These are phyloP conservation scores for Proteles cristata DNA, from an alignment of 2,113 vertebrate genomes.

Conservation along the genomic window DNA sequence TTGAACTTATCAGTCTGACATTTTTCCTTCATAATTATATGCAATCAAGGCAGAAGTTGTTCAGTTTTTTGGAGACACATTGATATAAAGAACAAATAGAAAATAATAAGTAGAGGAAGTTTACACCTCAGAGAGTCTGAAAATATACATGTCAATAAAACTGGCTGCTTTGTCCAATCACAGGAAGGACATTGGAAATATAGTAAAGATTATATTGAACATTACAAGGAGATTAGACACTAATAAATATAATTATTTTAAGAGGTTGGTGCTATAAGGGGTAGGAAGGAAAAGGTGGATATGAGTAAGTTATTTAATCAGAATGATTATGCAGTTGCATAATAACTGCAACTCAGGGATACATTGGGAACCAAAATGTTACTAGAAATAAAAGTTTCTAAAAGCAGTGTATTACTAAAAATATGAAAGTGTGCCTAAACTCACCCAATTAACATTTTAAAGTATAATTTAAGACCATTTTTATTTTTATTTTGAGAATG, in stretches of 20 bases:
- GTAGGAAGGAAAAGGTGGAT: not conserved
- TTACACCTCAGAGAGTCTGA: not conserved
- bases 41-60: not conserved
- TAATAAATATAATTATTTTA: not conserved
- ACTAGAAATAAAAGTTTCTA: constrained; percentile 1
- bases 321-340: not conserved
- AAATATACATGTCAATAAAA: not conserved
- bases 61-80: not conserved
- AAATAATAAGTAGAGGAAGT: not conserved
- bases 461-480: not conserved
- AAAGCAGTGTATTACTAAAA: not conserved
- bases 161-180: not conserved
- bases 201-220: not conserved
- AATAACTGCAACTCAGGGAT: not conserved
- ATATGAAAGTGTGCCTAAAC: not conserved
- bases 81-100: not conserved
- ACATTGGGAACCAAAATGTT: not conserved
- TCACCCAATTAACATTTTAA: not conserved
- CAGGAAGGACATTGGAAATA: not conserved
- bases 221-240: not conserved
- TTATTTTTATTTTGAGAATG: constrained; percentile 4
- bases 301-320: constrained; percentile 2
- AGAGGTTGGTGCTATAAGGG: not conserved
- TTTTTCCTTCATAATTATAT: not conserved
- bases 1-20: not conserved